These are phyloP conservation scores for Dorcus hopei DNA, from an alignment of 2,888 invertebrate genomes.

Conservation along the genomic window DNA sequence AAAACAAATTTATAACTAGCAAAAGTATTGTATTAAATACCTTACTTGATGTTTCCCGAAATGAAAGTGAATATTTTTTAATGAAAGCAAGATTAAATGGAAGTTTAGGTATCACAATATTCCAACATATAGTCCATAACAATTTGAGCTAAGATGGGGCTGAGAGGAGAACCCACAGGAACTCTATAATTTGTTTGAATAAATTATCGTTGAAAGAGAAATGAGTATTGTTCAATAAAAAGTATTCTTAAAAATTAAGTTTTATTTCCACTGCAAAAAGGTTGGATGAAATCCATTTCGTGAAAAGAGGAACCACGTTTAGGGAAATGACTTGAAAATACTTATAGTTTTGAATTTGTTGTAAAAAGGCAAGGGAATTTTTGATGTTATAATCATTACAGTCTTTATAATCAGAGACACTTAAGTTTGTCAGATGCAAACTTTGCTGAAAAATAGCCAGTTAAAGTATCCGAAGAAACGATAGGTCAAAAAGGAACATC, in stretches of 20 bases:
- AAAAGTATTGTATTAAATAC: no score
- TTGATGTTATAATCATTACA: not conserved
- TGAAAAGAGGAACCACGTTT: not conserved
- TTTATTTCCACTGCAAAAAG: not conserved
- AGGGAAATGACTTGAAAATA: not conserved
- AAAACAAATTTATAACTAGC: no score
- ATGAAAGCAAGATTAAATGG: not conserved
- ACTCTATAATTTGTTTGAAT: not conserved
- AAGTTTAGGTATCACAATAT: not conserved
- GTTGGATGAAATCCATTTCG: not conserved
- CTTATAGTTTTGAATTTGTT: not conserved
- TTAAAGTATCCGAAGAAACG: slow-evolving; percentile 3
- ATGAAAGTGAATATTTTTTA: no score
- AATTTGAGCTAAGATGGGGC: not conserved
- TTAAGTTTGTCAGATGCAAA: slow-evolving; percentile 3
- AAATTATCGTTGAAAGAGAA: not conserved
- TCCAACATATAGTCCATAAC: not conserved
- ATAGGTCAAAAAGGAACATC: slow-evolving; percentile 6
- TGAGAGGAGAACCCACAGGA: not conserved
- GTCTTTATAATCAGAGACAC: not conserved
- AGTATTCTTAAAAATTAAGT: not conserved
- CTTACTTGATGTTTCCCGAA: no score
- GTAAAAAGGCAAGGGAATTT: not conserved
- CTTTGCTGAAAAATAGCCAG: slow-evolving; percentile 3
- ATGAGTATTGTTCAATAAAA: not conserved